Percentiles rank a stretch among this genome's conserved stretches.
Conservation (phyloP, 2,888 invertebrate genomes). For the Cryptocephalus moraei region DNA sequence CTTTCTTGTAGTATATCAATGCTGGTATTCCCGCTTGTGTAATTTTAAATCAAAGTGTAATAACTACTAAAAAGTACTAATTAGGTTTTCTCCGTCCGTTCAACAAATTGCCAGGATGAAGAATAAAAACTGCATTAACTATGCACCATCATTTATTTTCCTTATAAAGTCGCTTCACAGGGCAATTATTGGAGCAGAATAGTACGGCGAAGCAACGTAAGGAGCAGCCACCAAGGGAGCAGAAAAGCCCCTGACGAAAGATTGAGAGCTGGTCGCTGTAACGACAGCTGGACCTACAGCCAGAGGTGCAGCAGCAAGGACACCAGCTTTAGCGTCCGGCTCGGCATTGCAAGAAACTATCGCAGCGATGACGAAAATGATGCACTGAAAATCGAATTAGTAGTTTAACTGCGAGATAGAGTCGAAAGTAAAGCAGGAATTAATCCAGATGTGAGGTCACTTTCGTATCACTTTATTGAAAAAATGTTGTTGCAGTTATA, state of each 20-base stretch:
- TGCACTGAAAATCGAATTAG: slow-evolving; percentile 4
- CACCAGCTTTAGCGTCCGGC: slow-evolving; percentile 25
- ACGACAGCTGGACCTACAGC: slow-evolving; percentile 37
- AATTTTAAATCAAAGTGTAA: too few relatives aligned
- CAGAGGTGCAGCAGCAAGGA: slow-evolving; percentile 19
- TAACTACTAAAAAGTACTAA: too few relatives aligned
- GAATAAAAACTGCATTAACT: too few relatives aligned
- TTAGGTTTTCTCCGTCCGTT: too few relatives aligned
- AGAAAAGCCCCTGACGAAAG: slow-evolving; percentile 38
- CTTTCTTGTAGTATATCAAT: too few relatives aligned
- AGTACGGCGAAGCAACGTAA: slow-evolving; percentile 28
- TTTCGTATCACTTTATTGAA: too few relatives aligned
- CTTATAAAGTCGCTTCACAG: too few relatives aligned
- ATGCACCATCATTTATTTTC: too few relatives aligned
- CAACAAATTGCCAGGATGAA: too few relatives aligned
- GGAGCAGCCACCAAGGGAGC: slow-evolving; percentile 28
- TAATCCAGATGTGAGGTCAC: too few relatives aligned
- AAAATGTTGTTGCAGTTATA: too few relatives aligned
- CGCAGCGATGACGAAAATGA: slow-evolving; percentile 4
- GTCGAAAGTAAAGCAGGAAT: background rate
- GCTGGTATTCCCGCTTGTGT: too few relatives aligned
- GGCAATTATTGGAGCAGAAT: slow-evolving; percentile 2
- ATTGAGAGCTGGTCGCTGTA: slow-evolving; percentile 55
- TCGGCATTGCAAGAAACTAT: slow-evolving; percentile 20
- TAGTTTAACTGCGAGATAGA: background rate